Base-by-base conservation (phyloP, 2,888 invertebrate species). In the Strigamia crassipes region DNA sequence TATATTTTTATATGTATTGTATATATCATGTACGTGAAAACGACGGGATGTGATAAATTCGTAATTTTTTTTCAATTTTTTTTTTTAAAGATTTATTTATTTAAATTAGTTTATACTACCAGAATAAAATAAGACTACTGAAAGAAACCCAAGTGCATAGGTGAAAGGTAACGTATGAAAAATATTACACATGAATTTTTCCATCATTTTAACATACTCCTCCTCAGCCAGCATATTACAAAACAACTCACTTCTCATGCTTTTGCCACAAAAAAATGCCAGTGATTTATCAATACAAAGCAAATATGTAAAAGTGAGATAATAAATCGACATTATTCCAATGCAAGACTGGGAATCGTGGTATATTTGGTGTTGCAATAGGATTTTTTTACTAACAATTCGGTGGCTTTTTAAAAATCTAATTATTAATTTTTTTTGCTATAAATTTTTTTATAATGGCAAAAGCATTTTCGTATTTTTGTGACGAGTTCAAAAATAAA, bases 341-440 rank as follows among this genome's bases (percentile, higher is more conserved):
- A 51, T 51, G 51, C 51, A 51, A 51, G 51, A 51, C 51, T 51
- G 51, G 51, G 51, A 51, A 12, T 18, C 18, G 80, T 80, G 80
- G 80, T 51, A 80, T 80, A 80, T 42, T 21, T 42, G 80, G 80
- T 80, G 46, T 80, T 80, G 80, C 80, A 21, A 80, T 23, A 80
- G 80, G 80, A 80, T 31, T 73, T 73, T 73, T 73, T 2, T 31
- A n/a, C n/a, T n/a, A 27, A 27, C 12, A 78, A 78, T 34, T 34
- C 34, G 78, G 78, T 78, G 78, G 78, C 78, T 78, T 18, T 31
- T 15, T 78, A n/a, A n/a, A n/a, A n/a, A n/a, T n/a, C n/a, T n/a
- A n/a, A n/a, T n/a, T n/a, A n/a, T n/a, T n/a, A n/a, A n/a, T n/a
- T 34, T 73, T 73, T n/a, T n/a, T n/a, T n/a, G n/a, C n/a, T n/a